Conservation (phyloP, 1,140 invertebrate genomes). For the Caerostris extrusa region DNA sequence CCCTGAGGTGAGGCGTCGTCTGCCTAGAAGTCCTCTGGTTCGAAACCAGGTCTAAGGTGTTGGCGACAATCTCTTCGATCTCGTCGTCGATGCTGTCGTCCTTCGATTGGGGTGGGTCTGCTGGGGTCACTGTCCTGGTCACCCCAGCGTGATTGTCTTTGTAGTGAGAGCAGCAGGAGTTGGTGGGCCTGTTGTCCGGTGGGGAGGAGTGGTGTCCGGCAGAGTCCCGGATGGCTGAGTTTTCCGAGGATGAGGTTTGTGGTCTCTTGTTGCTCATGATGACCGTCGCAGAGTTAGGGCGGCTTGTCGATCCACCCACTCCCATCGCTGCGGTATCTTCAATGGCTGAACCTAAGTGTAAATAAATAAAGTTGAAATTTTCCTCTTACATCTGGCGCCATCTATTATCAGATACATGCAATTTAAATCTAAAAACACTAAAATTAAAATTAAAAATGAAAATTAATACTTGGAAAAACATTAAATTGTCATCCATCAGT, state of each 20-base stretch:
- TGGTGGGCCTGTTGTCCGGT: slow-evolving; percentile 33
- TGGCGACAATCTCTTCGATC: slow-evolving; percentile 71
- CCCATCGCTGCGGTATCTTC: slow-evolving; percentile 15
- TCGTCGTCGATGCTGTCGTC: slow-evolving; percentile 64
- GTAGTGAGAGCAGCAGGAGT: slow-evolving; percentile 68
- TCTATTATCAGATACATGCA: no score
- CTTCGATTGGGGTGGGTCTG: neutral
- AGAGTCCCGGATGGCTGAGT: neutral
- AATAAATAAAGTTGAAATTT: neutral
- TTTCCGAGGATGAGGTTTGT: neutral
- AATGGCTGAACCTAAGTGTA: neutral
- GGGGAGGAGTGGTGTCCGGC: neutral
- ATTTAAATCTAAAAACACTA: no score
- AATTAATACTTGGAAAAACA: no score
- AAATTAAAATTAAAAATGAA: no score
- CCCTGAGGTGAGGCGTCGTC: neutral
- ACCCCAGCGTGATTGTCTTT: slow-evolving; percentile 39
- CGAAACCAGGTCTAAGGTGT: slow-evolving; percentile 52
- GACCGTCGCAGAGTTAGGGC: slow-evolving; percentile 21
- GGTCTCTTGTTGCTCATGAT: slow-evolving; percentile 14
- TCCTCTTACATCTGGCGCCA: no score
- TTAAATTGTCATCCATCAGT: no score
- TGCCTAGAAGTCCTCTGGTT: slow-evolving; percentile 2
- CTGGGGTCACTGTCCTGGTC: slow-evolving; percentile 19
- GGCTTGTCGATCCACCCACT: slow-evolving; percentile 53